phyloP scores from a whole-genome alignment of 2,888 invertebrate genomes.

The Actias luna region DNA sequence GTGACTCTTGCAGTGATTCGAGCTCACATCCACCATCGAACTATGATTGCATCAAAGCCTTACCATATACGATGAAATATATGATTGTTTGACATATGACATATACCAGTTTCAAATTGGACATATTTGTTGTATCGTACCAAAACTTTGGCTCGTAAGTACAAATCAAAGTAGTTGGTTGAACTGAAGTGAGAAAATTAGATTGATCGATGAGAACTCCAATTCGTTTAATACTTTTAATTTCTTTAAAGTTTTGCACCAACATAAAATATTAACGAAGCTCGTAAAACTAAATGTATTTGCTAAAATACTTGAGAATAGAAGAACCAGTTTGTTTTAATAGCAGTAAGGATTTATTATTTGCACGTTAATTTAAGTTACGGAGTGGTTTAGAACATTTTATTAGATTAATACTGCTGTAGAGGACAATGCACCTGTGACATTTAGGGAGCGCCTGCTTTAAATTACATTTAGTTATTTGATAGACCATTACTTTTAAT shows the following conservation, averaged over 20 bases:
- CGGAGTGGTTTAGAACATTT: not conserved
- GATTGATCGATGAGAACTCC: not conserved
- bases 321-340: conserved; percentile 5
- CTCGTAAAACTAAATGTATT: not conserved
- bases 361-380: conserved; percentile 8
- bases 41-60: too few species aligned
- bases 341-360: conserved; percentile 2
- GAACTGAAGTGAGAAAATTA: not conserved
- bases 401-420: not conserved
- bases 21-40: too few species aligned
- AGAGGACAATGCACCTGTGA: not conserved
- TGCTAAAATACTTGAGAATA: not conserved
- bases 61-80: too few species aligned
- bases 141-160: too few species aligned
- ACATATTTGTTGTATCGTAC: too few species aligned
- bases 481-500: not conserved
- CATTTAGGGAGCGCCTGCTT: not conserved
- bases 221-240: not conserved
- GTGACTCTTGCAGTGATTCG: too few species aligned
- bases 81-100: too few species aligned
- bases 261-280: not conserved
- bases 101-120: too few species aligned
- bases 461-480: not conserved
- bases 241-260: not conserved
- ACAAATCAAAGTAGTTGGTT: too few species aligned